Conservation (phyloP, 2,113 vertebrate genomes). For the Cavia aperea region DNA sequence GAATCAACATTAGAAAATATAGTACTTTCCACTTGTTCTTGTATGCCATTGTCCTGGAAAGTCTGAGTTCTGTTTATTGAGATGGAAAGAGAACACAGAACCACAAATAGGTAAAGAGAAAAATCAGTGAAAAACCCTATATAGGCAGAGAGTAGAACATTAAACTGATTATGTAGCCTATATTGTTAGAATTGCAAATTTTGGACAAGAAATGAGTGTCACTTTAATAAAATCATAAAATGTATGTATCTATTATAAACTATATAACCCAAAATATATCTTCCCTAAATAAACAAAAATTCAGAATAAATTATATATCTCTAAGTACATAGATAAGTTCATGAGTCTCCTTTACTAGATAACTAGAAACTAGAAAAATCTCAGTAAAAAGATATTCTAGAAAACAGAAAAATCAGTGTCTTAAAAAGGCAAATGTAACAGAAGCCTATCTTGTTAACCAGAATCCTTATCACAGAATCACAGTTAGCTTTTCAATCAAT, state of each 20-base stretch:
- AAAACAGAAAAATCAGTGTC: not conserved
- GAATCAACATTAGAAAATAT: not conserved
- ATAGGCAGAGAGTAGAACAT: not conserved
- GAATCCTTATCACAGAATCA: constrained; percentile 7
- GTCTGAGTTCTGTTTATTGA: not conserved
- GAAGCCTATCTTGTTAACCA: not conserved
- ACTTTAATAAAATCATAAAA: not conserved
- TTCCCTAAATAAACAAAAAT: constrained; percentile 21
- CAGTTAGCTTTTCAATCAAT: not conserved
- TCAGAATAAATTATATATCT: not conserved
- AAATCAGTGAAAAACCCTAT: not conserved
- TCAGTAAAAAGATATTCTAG: not conserved
- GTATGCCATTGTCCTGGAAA: not conserved
- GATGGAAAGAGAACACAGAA: not conserved
- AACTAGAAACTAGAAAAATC: not conserved
- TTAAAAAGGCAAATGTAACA: not conserved
- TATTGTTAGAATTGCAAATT: not conserved
- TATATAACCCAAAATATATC: not conserved
- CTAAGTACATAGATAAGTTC: not conserved
- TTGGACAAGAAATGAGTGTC: not conserved
- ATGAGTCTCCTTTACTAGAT: not conserved
- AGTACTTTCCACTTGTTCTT: not conserved
- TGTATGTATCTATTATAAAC: not conserved
- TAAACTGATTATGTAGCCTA: not conserved
- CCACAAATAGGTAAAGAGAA: not conserved